Conservation (phyloP, 2,797 vertebrate species). For the Selene dorsalis region DNA sequence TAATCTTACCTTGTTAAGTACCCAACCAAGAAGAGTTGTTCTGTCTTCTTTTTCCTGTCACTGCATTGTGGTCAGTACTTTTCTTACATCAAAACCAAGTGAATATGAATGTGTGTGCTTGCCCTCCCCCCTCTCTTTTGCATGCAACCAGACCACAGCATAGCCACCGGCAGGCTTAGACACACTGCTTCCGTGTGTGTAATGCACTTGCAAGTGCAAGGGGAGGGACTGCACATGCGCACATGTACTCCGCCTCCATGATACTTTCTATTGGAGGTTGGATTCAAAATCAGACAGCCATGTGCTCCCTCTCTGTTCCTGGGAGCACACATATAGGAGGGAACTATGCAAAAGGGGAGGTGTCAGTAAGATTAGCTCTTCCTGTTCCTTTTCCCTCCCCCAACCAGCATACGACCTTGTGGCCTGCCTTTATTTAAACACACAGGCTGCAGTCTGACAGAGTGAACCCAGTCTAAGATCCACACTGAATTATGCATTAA, state of each 20-base stretch:
- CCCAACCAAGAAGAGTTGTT: constrained; percentile 4
- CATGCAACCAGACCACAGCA: not conserved
- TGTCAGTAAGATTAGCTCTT: constrained; percentile 36
- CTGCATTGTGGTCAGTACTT: constrained; percentile 39
- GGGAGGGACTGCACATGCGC: constrained; percentile 63
- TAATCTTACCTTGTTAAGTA: constrained; percentile 72
- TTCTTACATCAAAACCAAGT: constrained; percentile 55
- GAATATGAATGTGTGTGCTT: constrained; percentile 8
- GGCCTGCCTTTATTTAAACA: constrained; percentile 36
- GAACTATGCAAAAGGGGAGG: constrained; percentile 11
- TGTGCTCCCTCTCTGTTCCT: constrained; percentile 51
- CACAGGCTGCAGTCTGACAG: constrained; percentile 31
- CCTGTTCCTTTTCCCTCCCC: constrained; percentile 42
- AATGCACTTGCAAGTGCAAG: constrained; percentile 49
- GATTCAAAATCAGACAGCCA: constrained; percentile 63
- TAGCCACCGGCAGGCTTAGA: not conserved
- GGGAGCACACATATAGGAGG: constrained; percentile 19
- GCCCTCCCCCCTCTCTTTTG: constrained; percentile 14
- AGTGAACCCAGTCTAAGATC: not conserved
- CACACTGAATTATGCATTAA: not conserved
- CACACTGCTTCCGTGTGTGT: constrained; percentile 59
- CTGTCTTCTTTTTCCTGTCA: constrained; percentile 30
- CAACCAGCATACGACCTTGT: constrained; percentile 49
- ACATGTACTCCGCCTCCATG: constrained; percentile 32
- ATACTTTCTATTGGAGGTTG: constrained; percentile 35